phyloP scores from a whole-genome alignment of 2,113 vertebrate genomes.

The Dicaeum eximium region DNA sequence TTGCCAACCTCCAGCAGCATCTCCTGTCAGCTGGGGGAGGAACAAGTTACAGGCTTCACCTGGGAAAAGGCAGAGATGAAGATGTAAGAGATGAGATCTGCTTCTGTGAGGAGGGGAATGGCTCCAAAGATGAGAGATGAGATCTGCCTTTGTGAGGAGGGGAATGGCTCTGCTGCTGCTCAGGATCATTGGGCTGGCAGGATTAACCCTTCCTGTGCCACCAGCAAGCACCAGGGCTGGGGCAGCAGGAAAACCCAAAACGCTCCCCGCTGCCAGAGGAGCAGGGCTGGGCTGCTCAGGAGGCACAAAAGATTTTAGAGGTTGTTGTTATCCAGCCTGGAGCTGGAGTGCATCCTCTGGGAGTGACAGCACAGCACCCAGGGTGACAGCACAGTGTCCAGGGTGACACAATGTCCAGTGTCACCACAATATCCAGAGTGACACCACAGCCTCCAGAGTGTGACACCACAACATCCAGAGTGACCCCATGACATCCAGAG shows the following conservation, averaged over 20 bases:
- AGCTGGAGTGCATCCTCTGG: neutral
- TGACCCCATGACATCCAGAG: too few species aligned
- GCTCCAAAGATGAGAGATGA: neutral
- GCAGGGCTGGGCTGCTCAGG: neutral
- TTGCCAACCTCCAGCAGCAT: neutral
- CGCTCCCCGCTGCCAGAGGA: neutral
- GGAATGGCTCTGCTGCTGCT: neutral
- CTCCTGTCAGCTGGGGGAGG: neutral
- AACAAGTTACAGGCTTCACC: neutral
- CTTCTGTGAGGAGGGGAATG: neutral
- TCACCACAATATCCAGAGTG: too few species aligned
- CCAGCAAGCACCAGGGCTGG: neutral
- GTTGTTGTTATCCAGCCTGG: neutral
- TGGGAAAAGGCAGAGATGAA: rapidly evolving
- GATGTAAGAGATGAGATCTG: neutral
- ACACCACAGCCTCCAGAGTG: too few species aligned
- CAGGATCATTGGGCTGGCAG: neutral
- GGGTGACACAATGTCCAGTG: too few species aligned
- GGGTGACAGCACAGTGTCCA: too few species aligned
- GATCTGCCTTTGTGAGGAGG: neutral
- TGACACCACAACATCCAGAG: too few species aligned
- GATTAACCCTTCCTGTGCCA: neutral
- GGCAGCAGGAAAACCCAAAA: rapidly evolving
- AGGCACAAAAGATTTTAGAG: neutral
- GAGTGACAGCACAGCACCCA: neutral